Evolutionary conservation across 1,140 invertebrate species (phyloP).

Genomic region (Grapholita molesta): DNA sequence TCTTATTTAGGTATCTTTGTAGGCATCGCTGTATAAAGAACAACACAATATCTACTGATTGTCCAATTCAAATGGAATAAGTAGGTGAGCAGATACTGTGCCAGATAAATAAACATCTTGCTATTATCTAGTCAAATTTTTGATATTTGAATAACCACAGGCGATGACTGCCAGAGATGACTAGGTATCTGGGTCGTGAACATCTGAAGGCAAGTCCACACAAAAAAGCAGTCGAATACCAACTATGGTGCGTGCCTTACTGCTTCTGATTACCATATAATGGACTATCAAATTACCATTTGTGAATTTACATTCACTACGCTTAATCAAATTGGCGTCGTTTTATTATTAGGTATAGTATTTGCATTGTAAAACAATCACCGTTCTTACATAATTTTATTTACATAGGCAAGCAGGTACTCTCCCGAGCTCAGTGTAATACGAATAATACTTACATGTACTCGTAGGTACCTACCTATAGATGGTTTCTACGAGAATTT

Average conservation of each 20-base stretch:
- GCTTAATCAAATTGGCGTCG: constrained; percentile 33
- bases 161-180: too few species aligned
- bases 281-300: constrained; percentile 48
- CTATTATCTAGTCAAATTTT: constrained; percentile 5
- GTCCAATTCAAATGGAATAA: constrained; percentile 2
- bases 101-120: not conserved
- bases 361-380: constrained; percentile 29
- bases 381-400: not conserved
- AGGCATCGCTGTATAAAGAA: not conserved
- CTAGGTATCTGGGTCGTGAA: constrained; percentile 7
- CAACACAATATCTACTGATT: not conserved
- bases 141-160: constrained; percentile 1
- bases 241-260: constrained; percentile 36
- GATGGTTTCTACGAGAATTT: too few species aligned
- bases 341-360: constrained; percentile 25
- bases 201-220: not conserved
- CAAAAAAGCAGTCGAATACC: constrained; percentile 8
- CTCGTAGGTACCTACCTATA: too few species aligned
- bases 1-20: not conserved
- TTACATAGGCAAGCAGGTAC: not conserved
- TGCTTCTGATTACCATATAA: constrained; percentile 48
- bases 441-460: too few species aligned
- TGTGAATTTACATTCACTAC: constrained; percentile 36
- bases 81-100: not conserved
- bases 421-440: too few species aligned